Percentiles rank a stretch among this genome's conserved stretches.
These are phyloP conservation scores for Tortrix viridana DNA, from an alignment of 2,888 invertebrate genomes.

Conservation along the genomic window DNA sequence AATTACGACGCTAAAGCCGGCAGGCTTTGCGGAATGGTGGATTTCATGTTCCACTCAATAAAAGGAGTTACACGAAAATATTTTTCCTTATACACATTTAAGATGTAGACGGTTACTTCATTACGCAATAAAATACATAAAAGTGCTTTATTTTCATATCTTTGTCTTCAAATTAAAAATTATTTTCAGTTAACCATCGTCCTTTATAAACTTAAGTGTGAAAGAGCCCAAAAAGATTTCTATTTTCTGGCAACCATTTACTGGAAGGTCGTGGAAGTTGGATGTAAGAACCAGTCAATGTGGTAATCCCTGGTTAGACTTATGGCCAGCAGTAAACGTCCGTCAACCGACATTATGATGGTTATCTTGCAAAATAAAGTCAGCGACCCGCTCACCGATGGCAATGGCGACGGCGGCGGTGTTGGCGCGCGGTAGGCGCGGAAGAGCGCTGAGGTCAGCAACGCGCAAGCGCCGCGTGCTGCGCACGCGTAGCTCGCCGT, in stretches of 20 bases:
- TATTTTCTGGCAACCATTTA: too few species aligned
- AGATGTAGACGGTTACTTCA: neutral
- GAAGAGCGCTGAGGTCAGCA: conserved; percentile 58
- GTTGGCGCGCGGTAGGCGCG: conserved; percentile 54
- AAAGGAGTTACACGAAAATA: conserved; percentile 4
- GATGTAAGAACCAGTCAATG: too few species aligned
- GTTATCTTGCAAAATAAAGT: conserved; percentile 50
- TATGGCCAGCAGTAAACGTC: neutral
- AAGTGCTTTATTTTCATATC: too few species aligned
- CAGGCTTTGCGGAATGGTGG: neutral
- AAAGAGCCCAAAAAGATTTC: too few species aligned
- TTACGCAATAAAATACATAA: too few species aligned
- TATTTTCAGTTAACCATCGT: too few species aligned
- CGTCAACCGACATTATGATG: neutral
- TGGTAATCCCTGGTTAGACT: too few species aligned
- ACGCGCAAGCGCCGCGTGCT: conserved; percentile 56
- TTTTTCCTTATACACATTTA: neutral
- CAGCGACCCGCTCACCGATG: conserved; percentile 59
- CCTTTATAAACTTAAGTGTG: too few species aligned
- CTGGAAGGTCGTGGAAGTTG: too few species aligned
- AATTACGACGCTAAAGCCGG: neutral
- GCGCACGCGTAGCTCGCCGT: conserved; percentile 55
- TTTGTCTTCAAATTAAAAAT: too few species aligned
- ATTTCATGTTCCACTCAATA: conserved; percentile 7
- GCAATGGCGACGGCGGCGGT: conserved; percentile 62